Conservation (phyloP, 2,888 invertebrate species). For the Drosophila mettleri region DNA sequence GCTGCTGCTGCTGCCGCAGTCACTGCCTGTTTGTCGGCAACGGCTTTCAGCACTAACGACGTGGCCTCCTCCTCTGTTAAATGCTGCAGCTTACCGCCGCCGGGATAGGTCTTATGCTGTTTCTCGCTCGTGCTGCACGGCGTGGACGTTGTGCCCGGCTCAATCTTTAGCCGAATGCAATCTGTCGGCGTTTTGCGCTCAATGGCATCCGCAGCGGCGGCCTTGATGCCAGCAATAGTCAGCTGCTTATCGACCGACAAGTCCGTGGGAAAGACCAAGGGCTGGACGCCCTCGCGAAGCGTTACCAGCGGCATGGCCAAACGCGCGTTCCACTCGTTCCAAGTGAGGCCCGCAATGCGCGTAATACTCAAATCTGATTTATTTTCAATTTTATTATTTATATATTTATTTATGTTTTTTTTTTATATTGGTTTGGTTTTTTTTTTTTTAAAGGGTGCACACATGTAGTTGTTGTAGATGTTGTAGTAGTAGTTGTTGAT, state of each 20-base stretch:
- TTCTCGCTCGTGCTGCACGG: conserved; percentile 58
- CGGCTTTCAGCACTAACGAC: conserved; percentile 79
- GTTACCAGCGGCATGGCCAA: conserved; percentile 90
- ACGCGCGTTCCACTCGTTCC: conserved; percentile 91
- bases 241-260: conserved; percentile 83
- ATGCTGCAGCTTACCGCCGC: conserved; percentile 79
- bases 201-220: conserved; percentile 38
- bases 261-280: conserved; percentile 85
- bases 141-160: conserved; percentile 71
- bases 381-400: conserved; percentile 22
- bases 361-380: conserved; percentile 90
- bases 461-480: conserved; percentile 37
- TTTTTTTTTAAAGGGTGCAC: conserved; percentile 42
- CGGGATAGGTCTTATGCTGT: conserved; percentile 46
- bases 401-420: conserved; percentile 30
- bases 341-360: conserved; percentile 89
- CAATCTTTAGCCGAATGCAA: conserved; percentile 51
- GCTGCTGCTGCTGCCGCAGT: conserved; percentile 55
- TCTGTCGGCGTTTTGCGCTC: conserved; percentile 78
- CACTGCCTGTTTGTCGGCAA: conserved; percentile 77
- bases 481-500: conserved; percentile 33
- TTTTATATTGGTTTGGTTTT: conserved; percentile 25
- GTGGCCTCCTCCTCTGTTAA: conserved; percentile 82
- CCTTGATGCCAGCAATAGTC: conserved; percentile 38
- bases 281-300: conserved; percentile 86